Percentiles rank a stretch among this genome's conserved stretches.
phyloP scores from a whole-genome alignment of 2,797 vertebrate species.

The Enteromius anoplus region DNA sequence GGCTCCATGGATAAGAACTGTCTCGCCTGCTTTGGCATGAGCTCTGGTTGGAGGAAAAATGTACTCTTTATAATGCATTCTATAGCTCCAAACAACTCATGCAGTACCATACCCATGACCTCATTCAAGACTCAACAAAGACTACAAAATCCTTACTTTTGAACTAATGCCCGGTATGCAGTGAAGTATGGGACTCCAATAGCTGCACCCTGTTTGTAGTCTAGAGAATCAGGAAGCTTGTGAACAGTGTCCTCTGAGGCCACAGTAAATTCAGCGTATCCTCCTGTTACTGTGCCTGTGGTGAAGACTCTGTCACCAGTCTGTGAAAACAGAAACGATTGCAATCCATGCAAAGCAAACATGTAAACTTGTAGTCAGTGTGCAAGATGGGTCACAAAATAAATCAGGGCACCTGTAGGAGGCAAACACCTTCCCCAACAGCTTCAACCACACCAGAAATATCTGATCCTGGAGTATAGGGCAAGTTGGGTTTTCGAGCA shows the following conservation, averaged over 20 bases:
- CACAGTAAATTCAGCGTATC: constrained; percentile 87
- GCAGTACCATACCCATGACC: not conserved
- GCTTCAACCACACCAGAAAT: constrained; percentile 84
- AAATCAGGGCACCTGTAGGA: constrained; percentile 79
- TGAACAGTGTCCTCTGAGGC: constrained; percentile 79
- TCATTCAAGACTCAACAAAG: not conserved
- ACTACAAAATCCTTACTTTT: constrained; percentile 81
- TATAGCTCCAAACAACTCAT: not conserved
- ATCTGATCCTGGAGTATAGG: constrained; percentile 88
- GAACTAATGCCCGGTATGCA: constrained; percentile 87
- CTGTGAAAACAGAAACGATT: constrained; percentile 69
- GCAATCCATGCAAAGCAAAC: not conserved
- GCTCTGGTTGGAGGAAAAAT: constrained; percentile 76
- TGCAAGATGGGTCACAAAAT: not conserved
- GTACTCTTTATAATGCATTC: not conserved
- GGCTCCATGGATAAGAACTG: constrained; percentile 88
- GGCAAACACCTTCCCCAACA: constrained; percentile 79
- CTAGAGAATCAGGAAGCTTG: constrained; percentile 77
- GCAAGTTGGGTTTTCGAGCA: constrained; percentile 77
- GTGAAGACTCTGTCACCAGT: constrained; percentile 91
- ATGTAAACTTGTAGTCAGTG: not conserved
- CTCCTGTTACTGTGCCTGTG: constrained; percentile 79
- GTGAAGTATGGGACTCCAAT: constrained; percentile 91
- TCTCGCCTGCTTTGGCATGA: constrained; percentile 81
- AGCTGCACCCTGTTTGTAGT: constrained; percentile 87